Base-by-base conservation (phyloP, 1,140 invertebrate species). In the Thrips palmi region DNA sequence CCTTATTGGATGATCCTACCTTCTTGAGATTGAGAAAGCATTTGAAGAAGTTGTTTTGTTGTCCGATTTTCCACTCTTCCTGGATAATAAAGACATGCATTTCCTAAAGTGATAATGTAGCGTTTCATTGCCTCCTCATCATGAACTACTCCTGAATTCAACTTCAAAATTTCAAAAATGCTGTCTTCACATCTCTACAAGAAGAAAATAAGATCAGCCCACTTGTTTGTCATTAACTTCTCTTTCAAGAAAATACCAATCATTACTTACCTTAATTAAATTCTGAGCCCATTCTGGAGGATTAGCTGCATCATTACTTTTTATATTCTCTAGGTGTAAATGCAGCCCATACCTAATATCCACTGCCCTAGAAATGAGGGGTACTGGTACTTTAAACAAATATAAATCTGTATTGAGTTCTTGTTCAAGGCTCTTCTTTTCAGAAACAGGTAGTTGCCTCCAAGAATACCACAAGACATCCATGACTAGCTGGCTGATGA, bases 41-140 rank as follows among this genome's bases (percentile, higher is more conserved):
- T n/a, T n/a, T n/a, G n/a, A n/a, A n/a, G n/a, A n/a, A n/a, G n/a
- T n/a, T n/a, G n/a, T n/a, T n/a, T n/a, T n/a, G n/a, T n/a, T n/a
- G n/a, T n/a, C n/a, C n/a, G n/a, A n/a, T n/a, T n/a, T n/a, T n/a
- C n/a, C n/a, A n/a, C n/a, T n/a, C n/a, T n/a, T n/a, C n/a, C n/a
- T n/a, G n/a, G n/a, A n/a, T n/a, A n/a, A n/a, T n/a, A n/a, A n/a
- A n/a, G n/a, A n/a, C n/a, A 49, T n/a, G 54, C 44, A 24, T 62
- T 51, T 1, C 59, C 57, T 7, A 64, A 36, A 1, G 57, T 60
- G 31, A 45, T 51, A 39, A 62, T 52, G 18, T 43, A 39, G 20
- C 40, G 41, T 17, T 28, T 33, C 27, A 45, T 20, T 12, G 25
- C 30, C 4, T 42, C 33, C 20, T 43, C 44, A 33, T 43, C 33